These are phyloP conservation scores for Callyntrura guangdongensis DNA, from an alignment of 2,888 invertebrate species.

Conservation along the genomic window DNA sequence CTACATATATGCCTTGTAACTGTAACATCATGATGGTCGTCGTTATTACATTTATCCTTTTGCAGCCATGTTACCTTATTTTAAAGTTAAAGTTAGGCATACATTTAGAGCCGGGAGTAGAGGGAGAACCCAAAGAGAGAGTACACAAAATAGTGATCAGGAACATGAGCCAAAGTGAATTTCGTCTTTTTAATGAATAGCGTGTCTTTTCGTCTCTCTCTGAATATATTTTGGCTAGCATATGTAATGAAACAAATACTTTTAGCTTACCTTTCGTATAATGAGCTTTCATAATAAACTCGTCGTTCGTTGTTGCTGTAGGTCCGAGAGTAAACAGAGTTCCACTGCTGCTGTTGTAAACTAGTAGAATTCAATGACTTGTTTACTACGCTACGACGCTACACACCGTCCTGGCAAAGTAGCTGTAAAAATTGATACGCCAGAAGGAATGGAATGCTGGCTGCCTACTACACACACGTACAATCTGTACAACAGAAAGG, in stretches of 20 bases:
- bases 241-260: too few relatives aligned
- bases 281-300: conserved; percentile 55
- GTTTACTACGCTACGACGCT: too few relatives aligned
- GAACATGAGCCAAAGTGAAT: neutral
- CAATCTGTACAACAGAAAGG: neutral
- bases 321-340: conserved; percentile 11
- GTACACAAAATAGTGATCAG: neutral
- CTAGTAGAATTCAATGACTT: conserved; percentile 66
- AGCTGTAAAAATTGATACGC: conserved; percentile 44
- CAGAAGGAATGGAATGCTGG: conserved; percentile 41
- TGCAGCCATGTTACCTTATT: neutral
- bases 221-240: neutral
- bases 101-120: too few relatives aligned
- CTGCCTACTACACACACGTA: conserved; percentile 27
- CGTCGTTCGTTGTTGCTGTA: conserved; percentile 28
- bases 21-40: too few relatives aligned
- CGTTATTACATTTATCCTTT: conserved; percentile 25
- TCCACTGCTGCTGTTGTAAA: conserved; percentile 38
- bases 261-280: conserved; percentile 44
- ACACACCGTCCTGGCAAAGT: conserved; percentile 49
- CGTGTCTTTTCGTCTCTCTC: neutral
- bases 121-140: neutral
- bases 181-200: conserved; percentile 12
- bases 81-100: conserved; percentile 34
- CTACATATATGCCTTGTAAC: neutral